A percentile compares a stretch with the other conserved stretches of the same genome.
phyloP scores from a whole-genome alignment of 2,113 vertebrate species.

The Gallinago undulata region DNA sequence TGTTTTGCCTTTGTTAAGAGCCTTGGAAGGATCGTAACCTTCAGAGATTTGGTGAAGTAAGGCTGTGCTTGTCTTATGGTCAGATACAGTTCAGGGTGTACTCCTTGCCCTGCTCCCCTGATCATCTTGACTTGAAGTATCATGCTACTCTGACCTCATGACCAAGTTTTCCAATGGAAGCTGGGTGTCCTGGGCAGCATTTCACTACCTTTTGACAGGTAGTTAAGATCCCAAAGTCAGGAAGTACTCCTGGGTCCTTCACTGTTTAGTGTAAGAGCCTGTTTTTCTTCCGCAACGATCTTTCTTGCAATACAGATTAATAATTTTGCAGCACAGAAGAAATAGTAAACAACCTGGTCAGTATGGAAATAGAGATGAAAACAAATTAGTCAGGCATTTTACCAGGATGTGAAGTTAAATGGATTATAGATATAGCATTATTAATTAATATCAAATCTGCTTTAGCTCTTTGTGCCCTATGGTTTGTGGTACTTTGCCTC shows the following conservation, averaged over 20 bases:
- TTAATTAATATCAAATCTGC: not conserved
- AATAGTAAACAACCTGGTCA: not conserved
- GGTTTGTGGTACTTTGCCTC: not conserved
- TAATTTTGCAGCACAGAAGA: not conserved
- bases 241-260: not conserved
- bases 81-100: not conserved
- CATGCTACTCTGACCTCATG: fast-evolving
- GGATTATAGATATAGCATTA: not conserved
- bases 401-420: not conserved
- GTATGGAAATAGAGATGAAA: not conserved
- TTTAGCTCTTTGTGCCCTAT: not conserved
- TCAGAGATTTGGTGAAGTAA: not conserved
- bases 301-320: not conserved
- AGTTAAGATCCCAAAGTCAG: no score
- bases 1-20: not conserved
- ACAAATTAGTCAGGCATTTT: not conserved
- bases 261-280: not conserved
- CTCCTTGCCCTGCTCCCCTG: not conserved
- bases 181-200: not conserved
- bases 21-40: not conserved
- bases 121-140: not conserved
- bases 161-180: not conserved
- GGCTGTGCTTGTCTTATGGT: not conserved
- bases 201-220: not conserved
- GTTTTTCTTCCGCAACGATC: not conserved